phyloP scores from a whole-genome alignment of 2,888 invertebrate species.

The Andrena camellia region DNA sequence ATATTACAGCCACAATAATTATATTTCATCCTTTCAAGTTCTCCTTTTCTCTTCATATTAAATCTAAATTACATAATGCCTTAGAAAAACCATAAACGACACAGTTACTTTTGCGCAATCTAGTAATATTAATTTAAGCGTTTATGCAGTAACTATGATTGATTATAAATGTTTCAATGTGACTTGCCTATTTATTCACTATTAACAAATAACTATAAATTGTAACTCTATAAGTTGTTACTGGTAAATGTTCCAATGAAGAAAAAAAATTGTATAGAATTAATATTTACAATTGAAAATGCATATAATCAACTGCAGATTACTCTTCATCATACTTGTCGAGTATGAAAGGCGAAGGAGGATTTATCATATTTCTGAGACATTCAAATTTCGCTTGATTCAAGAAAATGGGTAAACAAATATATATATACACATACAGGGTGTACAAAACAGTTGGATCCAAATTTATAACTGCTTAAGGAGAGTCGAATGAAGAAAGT shows the following conservation, averaged over 20 bases:
- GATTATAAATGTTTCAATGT: slow-evolving; percentile 16
- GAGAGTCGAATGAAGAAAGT: too few species aligned
- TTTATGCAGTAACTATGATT: slow-evolving; percentile 16
- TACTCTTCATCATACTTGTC: slow-evolving; percentile 27
- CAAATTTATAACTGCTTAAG: not conserved
- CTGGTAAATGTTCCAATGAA: slow-evolving; percentile 37
- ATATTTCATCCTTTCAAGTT: not conserved
- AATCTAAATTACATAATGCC: not conserved
- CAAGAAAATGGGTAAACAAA: slow-evolving; percentile 54
- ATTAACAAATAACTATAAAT: slow-evolving; percentile 29
- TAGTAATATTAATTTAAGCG: not conserved
- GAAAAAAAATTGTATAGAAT: slow-evolving; percentile 30
- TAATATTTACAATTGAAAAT: slow-evolving; percentile 47
- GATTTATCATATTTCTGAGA: slow-evolving; percentile 43
- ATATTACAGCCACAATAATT: slow-evolving; percentile 19
- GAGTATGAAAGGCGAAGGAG: slow-evolving; percentile 24
- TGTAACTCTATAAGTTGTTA: slow-evolving; percentile 37
- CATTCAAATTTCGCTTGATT: slow-evolving; percentile 52
- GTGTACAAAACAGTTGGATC: not conserved
- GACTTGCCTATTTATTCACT: slow-evolving; percentile 35
- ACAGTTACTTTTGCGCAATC: not conserved
- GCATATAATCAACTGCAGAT: slow-evolving; percentile 49
- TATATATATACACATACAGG: slow-evolving; percentile 11
- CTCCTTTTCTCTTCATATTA: not conserved
- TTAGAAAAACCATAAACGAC: not conserved